Evolutionary conservation across 1,140 invertebrate genomes (phyloP).

Genomic region (Gryon sp.): DNA sequence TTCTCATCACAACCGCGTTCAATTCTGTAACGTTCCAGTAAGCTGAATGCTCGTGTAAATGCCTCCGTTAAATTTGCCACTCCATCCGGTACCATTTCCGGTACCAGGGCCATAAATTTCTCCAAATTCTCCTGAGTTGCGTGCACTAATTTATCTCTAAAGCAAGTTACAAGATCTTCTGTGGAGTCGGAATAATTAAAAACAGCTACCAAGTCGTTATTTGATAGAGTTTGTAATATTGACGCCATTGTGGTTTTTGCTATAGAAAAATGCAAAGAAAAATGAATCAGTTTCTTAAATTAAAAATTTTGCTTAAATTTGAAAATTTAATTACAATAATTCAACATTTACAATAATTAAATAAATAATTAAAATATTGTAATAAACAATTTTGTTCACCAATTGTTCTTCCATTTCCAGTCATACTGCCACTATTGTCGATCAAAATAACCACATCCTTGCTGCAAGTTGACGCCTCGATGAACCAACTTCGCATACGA

Average conservation of each 20-base stretch:
- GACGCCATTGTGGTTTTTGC: conserved; percentile 88
- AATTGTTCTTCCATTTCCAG: conserved; percentile 89
- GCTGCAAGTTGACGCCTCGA: conserved; percentile 97
- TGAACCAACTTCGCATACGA: conserved; percentile 94
- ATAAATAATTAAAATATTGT: too few relatives aligned
- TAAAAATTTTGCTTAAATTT: not conserved
- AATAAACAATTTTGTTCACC: conserved; percentile 73
- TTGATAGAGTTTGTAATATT: conserved; percentile 96
- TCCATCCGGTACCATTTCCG: conserved; percentile 84
- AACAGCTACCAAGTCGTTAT: conserved; percentile 98
- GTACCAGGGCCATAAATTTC: conserved; percentile 87
- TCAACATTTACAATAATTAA: not conserved
- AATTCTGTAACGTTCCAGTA: conserved; percentile 85
- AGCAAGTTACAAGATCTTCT: conserved; percentile 88
- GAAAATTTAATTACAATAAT: too few relatives aligned
- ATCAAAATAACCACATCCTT: conserved; percentile 98
- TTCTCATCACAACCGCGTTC: conserved; percentile 80
- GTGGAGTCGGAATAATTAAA: conserved; percentile 86
- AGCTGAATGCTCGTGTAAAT: conserved; percentile 90
- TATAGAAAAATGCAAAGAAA: conserved; percentile 50
- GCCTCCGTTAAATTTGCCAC: conserved; percentile 93
- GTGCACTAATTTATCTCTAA: conserved; percentile 90
- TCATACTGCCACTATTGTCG: conserved; percentile 99
- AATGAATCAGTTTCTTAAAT: conserved; percentile 4
- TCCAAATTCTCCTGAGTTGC: conserved; percentile 95